These are phyloP conservation scores for Tachina fera DNA, from an alignment of 2,888 invertebrate species.

Conservation along the genomic window DNA sequence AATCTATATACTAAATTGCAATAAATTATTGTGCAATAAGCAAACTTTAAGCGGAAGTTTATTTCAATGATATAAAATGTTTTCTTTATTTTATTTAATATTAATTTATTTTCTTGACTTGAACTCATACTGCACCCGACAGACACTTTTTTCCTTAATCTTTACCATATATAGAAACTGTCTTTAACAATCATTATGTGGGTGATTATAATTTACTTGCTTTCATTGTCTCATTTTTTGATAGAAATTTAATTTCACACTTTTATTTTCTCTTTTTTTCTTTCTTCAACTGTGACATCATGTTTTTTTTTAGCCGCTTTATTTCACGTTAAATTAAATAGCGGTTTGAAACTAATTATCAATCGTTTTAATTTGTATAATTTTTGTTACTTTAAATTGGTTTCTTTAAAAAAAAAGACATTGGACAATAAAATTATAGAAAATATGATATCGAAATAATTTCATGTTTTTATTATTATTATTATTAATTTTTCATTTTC, in stretches of 20 bases:
- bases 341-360: too few species aligned
- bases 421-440: neutral
- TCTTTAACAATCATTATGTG: neutral
- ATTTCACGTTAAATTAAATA: neutral
- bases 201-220: neutral
- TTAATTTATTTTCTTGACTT: neutral
- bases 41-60: neutral
- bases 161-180: neutral
- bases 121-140: neutral
- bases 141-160: neutral
- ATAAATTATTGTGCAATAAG: neutral
- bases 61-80: neutral
- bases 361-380: too few species aligned
- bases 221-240: neutral
- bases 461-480: conserved; percentile 3
- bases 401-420: neutral
- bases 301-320: neutral
- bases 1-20: neutral
- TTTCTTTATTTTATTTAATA: neutral
- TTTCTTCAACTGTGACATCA: conserved; percentile 46
- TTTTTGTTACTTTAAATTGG: neutral
- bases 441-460: conserved; percentile 3
- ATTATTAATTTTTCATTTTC: conserved; percentile 59
- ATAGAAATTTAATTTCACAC: conserved; percentile 2
- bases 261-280: neutral